Base-by-base conservation (phyloP, 2,888 invertebrate genomes). In the Mamestra brassicae region DNA sequence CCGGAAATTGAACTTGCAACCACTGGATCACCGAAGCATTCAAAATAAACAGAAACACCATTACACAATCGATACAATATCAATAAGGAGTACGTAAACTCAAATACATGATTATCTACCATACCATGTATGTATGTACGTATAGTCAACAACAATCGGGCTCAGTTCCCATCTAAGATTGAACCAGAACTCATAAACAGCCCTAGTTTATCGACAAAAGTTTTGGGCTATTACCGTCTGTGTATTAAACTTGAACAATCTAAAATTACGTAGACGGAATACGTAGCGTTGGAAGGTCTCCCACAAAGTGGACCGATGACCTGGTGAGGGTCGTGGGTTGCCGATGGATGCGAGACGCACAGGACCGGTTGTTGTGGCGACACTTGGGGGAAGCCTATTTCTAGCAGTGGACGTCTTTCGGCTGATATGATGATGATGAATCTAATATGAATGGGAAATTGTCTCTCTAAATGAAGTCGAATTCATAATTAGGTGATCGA, bases 181-280 rank as follows among this genome's bases (percentile, higher is more conserved):
- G 54, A 7, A 42, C 45, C 8, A 10, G 61, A 26, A 36, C 47
- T 36, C 4, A 55, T 62, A 55, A 74, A 62, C 11, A 42, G 1
- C 15, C 62, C 10, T 55, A 55, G n/a, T 75, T 34, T 38, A 38
- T 38, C 38, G 38, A 38, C 38, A 3, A 11, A 63, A n/a, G 34
- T 42, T 75, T 57, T 17, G 13, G 13, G 34, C n/a, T 57, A 64
- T 75, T 64, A 34, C 15, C 8, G 45, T 50, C 38, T n/a, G 42
- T 34, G 34, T 34, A 47, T 4, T 34, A n/a, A 75, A 38, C 54
- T 57, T 63, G 47, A 74, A 63, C 55, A 62, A 55, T 74, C 7
- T 47, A 38, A 42, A 42, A 42, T 42, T 34, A 13, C 26, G 26
- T 26, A 26, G 26, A 26, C 26, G 26, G 26, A 26, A 26, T 0